phyloP scores from a whole-genome alignment of 2,797 vertebrate genomes.

The Artibeus jamaicensis region DNA sequence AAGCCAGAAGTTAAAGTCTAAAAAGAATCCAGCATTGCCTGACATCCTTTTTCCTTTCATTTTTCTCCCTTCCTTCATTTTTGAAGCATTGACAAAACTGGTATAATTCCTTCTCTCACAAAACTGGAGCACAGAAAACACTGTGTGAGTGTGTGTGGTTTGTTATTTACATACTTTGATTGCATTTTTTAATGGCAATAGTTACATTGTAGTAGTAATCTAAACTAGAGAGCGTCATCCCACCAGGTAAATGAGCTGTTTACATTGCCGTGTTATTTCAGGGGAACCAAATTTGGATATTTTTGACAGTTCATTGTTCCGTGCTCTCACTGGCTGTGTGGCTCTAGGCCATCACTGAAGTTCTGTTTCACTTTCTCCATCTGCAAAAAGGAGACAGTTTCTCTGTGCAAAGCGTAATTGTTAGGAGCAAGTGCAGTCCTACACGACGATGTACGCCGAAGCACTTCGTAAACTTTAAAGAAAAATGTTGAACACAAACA shows the following conservation, averaged over 20 bases:
- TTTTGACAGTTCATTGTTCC: background rate
- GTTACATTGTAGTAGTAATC: background rate
- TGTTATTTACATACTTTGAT: background rate
- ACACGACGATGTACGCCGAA: conserved; percentile 9
- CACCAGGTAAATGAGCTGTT: background rate
- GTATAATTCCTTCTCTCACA: background rate
- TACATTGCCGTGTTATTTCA: background rate
- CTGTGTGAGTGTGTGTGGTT: background rate
- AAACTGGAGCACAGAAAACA: conserved; percentile 5
- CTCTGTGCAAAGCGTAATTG: background rate
- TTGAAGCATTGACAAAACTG: background rate
- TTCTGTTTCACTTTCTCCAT: background rate
- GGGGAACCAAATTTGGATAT: background rate
- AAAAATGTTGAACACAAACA: background rate
- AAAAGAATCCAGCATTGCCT: background rate
- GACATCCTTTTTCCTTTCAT: background rate
- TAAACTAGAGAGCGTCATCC: background rate
- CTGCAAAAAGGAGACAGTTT: background rate
- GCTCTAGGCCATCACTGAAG: background rate
- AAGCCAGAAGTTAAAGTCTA: background rate
- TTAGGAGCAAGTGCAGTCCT: conserved; percentile 10
- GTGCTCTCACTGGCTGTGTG: background rate
- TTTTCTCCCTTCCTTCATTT: background rate
- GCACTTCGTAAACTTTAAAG: background rate
- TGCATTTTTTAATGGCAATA: background rate